Base-by-base conservation (phyloP, 2,797 vertebrate genomes). In the Semotilus atromaculatus region DNA sequence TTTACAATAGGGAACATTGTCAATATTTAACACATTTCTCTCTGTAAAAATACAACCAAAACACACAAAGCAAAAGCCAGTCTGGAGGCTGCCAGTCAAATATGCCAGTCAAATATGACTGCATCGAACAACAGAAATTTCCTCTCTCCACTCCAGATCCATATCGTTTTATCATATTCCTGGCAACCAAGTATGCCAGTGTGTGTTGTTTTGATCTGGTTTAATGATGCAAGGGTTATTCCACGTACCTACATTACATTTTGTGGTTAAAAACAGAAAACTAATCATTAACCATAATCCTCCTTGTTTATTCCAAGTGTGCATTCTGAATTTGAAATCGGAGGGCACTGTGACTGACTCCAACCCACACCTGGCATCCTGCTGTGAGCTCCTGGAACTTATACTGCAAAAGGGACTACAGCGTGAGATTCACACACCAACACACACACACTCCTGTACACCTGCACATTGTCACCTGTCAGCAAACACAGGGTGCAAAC, bases 381-480 rank as follows among this genome's bases (percentile, higher is more conserved):
- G 95, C 84, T 96, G 94, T 80, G 94, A 96, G 92, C 93, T 96
- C 5, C 91, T 97, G 36, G 96, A 96, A 89, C 91, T 92, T 90
- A 92, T 97, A 85, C 92, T 97, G 81, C 95, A 96, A 84, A 96
- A 96, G 89, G 97, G 96, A 38, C 93, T 97, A 0, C 95, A 95
- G 48, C 95, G 96, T 97, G 85, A 96, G 96, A 93, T 74, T 14
- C 38, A 77, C 62, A 77, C n/a, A 67, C 62, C 43, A 80, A 55
- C 62, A 21, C 31, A 21, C 70, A 21, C 70, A 51, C 80, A 31
- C 26, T 43, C 68, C 38, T 58, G 38, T 38, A 36, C 48, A 38
- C 51, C n/a, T 78, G 53, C 51, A 55, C 48, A 74, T 55, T 67
- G 60, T 74, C 55, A 72, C 23, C 16, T 64, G 72, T 38, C 23